These are phyloP conservation scores for Bembecia ichneumoniformis DNA, from an alignment of 2,888 invertebrate species.

Conservation along the genomic window DNA sequence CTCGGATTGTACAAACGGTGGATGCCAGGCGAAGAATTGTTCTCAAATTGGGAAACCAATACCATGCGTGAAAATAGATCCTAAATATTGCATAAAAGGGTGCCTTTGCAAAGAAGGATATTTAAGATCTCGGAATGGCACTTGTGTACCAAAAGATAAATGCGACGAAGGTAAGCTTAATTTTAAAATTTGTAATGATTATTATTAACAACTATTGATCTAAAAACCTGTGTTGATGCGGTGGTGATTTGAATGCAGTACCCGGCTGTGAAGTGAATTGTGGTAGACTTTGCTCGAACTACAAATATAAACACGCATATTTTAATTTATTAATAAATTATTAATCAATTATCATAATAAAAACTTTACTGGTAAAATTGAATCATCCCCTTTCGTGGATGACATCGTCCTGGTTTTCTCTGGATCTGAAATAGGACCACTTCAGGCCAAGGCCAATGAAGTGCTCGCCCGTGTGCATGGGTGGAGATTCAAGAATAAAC, in stretches of 20 bases:
- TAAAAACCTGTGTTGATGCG: conserved; percentile 8
- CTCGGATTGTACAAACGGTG: conserved; percentile 24
- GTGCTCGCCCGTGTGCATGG: too few species aligned
- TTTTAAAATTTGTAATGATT: too few species aligned
- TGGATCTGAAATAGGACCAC: too few species aligned
- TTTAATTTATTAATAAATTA: too few species aligned
- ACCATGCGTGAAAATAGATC: conserved; percentile 18
- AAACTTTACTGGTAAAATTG: too few species aligned
- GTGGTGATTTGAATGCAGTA: conserved; percentile 21
- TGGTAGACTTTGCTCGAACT: conserved; percentile 13
- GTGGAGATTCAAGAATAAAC: too few species aligned
- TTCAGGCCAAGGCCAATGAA: too few species aligned
- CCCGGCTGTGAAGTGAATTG: conserved; percentile 19
- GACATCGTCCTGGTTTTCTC: too few species aligned
- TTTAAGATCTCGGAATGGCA: conserved; percentile 21
- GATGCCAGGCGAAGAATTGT: conserved; percentile 27
- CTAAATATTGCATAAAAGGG: conserved; percentile 22
- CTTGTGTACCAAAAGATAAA: conserved; percentile 21
- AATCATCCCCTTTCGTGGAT: too few species aligned
- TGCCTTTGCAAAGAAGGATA: conserved; percentile 27
- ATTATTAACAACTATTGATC: too few species aligned
- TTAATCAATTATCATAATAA: too few species aligned
- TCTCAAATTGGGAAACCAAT: conserved; percentile 21
- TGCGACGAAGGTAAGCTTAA: conserved; percentile 13
- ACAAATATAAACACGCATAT: too few species aligned